Conservation (phyloP, 1,140 invertebrate species). For the Eumaeus atala region DNA sequence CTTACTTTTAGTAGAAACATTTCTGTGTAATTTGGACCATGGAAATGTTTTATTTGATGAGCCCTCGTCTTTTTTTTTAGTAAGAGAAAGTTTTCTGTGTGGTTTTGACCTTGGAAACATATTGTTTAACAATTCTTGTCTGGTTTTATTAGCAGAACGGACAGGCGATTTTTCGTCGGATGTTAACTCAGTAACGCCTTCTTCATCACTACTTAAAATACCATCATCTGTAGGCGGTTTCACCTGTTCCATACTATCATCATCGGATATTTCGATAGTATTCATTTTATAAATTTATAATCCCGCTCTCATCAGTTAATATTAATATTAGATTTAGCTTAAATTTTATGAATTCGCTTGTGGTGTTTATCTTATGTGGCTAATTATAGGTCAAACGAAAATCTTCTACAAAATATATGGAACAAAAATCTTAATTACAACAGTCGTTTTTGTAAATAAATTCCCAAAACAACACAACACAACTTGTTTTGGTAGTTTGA, state of each 20-base stretch:
- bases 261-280: neutral
- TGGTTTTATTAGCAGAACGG: neutral
- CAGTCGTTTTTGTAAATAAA: no score
- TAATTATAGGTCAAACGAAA: no score
- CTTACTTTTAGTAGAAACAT: neutral
- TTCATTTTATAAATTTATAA: neutral
- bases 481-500: no score
- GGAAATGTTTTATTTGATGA: neutral
- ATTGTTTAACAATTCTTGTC: neutral
- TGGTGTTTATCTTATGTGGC: no score
- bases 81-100: neutral
- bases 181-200: neutral
- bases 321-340: no score
- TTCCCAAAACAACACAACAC: no score
- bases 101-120: slow-evolving; percentile 5
- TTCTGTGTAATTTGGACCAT: neutral
- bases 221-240: neutral
- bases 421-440: no score
- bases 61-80: neutral
- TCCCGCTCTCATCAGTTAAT: neutral
- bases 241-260: neutral
- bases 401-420: no score
- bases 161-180: neutral
- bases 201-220: slow-evolving; percentile 1
- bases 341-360: no score